Evolutionary conservation across 1,140 invertebrate genomes (phyloP).

Genomic region (Pachyrhynchus sulphureomaculatus): DNA sequence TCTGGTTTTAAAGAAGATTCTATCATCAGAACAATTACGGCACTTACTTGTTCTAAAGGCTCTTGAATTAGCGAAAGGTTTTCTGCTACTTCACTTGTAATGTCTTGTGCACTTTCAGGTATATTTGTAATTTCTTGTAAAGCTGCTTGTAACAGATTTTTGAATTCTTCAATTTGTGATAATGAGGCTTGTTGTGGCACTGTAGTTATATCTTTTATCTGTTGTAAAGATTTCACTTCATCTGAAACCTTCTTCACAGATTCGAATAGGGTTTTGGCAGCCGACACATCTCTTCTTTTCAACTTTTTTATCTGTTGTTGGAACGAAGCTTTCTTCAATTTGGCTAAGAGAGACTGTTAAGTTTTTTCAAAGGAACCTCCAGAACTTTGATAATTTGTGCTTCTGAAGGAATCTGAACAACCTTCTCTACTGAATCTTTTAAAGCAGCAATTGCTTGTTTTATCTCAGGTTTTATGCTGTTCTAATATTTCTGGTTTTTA

Average conservation of each 20-base stretch:
- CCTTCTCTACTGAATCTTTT: conserved; percentile 1
- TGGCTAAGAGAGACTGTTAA: not conserved
- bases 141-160: not conserved
- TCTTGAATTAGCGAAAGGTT: not conserved
- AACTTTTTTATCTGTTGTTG: not conserved
- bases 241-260: not conserved
- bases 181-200: conserved; percentile 3
- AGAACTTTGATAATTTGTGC: not conserved
- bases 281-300: not conserved
- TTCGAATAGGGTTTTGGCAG: not conserved
- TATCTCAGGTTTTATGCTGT: conserved; percentile 7
- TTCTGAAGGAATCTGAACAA: not conserved
- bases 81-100: not conserved
- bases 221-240: not conserved
- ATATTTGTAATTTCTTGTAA: conserved; percentile 4
- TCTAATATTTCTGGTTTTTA: conserved; percentile 15
- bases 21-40: not conserved
- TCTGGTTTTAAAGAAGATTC: not conserved
- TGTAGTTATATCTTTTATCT: not conserved
- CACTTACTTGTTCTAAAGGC: not conserved
- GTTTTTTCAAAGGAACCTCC: not conserved
- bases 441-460: conserved; percentile 1
- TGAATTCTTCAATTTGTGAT: not conserved
- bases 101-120: not conserved
- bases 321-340: not conserved